phyloP scores from a whole-genome alignment of 2,113 vertebrate genomes.

The Physeter macrocephalus region DNA sequence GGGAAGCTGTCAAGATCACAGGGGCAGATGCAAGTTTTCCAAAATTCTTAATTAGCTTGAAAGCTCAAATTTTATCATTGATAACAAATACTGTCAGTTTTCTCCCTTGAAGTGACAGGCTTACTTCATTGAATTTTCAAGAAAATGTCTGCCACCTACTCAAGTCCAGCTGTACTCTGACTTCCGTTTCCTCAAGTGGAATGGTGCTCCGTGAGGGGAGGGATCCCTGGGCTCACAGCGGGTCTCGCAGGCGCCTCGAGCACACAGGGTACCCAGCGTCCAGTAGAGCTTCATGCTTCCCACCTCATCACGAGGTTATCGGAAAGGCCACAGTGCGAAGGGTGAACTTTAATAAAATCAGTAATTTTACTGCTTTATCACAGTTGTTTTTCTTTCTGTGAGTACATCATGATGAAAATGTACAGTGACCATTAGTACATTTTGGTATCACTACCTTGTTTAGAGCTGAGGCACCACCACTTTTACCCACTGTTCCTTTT shows the following conservation, averaged over 20 bases:
- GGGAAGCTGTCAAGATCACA: not conserved
- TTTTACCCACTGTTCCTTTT: not conserved
- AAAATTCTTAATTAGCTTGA: not conserved
- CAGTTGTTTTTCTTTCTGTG: not conserved
- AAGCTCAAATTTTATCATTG: not conserved
- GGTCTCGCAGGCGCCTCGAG: too few relatives aligned
- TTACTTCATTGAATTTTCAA: not conserved
- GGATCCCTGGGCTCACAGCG: not conserved
- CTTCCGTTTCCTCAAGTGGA: not conserved
- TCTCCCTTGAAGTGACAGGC: not conserved
- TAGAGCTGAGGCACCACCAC: not conserved
- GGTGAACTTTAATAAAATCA: not conserved
- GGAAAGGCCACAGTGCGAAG: not conserved
- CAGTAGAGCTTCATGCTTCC: not conserved
- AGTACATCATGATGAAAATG: not conserved
- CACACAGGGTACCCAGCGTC: too few relatives aligned
- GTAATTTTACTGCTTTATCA: not conserved
- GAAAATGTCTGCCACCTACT: not conserved
- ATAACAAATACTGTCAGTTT: not conserved
- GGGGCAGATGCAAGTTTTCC: not conserved
- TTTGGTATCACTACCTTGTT: not conserved
- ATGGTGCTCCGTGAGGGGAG: not conserved
- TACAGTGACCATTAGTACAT: not conserved
- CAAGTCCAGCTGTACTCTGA: not conserved
- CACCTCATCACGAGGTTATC: not conserved